These are phyloP conservation scores for Montifringilla adamsi DNA, from an alignment of 2,113 vertebrate genomes.

Conservation along the genomic window DNA sequence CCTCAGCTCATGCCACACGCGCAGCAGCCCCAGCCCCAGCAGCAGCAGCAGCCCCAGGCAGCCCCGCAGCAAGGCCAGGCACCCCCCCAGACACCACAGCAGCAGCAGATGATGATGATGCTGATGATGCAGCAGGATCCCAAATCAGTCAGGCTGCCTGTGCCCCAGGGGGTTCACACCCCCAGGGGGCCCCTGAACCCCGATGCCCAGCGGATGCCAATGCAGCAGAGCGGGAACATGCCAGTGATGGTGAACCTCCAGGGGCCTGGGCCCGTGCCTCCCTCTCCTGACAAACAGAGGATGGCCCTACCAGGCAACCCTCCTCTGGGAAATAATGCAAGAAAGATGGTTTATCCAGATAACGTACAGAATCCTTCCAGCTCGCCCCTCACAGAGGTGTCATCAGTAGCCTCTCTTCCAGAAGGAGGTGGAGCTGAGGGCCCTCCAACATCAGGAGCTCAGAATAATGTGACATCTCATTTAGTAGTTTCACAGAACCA, in stretches of 20 bases:
- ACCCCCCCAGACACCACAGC: slow-evolving; percentile 76
- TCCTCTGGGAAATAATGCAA: slow-evolving; percentile 79
- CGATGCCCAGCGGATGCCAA: slow-evolving; percentile 87
- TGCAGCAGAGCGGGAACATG: slow-evolving; percentile 85
- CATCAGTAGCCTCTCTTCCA: slow-evolving; percentile 64
- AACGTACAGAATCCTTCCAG: slow-evolving; percentile 81
- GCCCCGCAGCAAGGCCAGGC: slow-evolving; percentile 72
- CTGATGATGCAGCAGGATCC: slow-evolving; percentile 94
- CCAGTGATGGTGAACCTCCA: slow-evolving; percentile 94
- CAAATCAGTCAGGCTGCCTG: slow-evolving; percentile 83
- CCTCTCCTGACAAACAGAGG: slow-evolving; percentile 92
- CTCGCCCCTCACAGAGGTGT: slow-evolving; percentile 81
- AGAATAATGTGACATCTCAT: slow-evolving; percentile 85
- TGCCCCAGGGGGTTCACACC: slow-evolving; percentile 84
- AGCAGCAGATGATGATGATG: slow-evolving; percentile 96
- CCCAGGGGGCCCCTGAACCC: slow-evolving; percentile 81
- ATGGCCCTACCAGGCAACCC: slow-evolving; percentile 85
- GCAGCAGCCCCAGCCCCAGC: slow-evolving; percentile 75
- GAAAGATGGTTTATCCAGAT: slow-evolving; percentile 90
- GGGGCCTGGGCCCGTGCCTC: slow-evolving; percentile 84
- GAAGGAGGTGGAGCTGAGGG: slow-evolving; percentile 73
- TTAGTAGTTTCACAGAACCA: slow-evolving; percentile 85
- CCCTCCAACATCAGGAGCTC: slow-evolving; percentile 66
- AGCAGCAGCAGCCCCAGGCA: slow-evolving; percentile 76
- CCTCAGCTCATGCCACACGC: slow-evolving; percentile 88